Evolutionary conservation across 1,140 invertebrate species (phyloP).

Genomic region (Drosophila pandora): DNA sequence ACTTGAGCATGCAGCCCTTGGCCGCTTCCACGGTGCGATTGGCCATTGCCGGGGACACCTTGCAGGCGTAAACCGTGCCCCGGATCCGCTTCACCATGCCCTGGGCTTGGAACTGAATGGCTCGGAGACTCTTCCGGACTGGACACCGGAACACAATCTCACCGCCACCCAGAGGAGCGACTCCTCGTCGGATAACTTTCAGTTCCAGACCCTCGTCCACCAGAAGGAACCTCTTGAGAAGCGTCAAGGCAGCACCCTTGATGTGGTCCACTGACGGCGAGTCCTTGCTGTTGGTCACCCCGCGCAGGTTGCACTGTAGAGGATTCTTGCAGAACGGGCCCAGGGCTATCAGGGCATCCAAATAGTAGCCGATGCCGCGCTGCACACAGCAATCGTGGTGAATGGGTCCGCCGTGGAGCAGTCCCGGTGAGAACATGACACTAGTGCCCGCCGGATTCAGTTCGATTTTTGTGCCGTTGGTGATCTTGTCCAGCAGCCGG

Average conservation of each 20-base stretch:
- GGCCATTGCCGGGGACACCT: constrained; percentile 95
- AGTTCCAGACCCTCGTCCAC: constrained; percentile 95
- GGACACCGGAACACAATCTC: constrained; percentile 96
- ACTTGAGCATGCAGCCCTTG: constrained; percentile 95
- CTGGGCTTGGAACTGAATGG: constrained; percentile 88
- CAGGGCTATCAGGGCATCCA: constrained; percentile 94
- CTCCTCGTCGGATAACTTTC: constrained; percentile 93
- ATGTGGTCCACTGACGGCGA: constrained; percentile 94
- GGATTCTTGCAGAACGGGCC: constrained; percentile 98
- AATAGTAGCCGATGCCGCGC: constrained; percentile 94
- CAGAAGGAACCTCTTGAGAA: constrained; percentile 93
- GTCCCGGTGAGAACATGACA: constrained; percentile 94
- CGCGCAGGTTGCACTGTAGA: constrained; percentile 91
- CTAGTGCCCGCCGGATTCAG: constrained; percentile 96
- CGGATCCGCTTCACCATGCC: constrained; percentile 98
- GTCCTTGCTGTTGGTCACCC: constrained; percentile 94
- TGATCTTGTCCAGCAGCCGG: constrained; percentile 95
- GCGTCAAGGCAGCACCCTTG: constrained; percentile 90
- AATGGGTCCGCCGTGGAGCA: constrained; percentile 93
- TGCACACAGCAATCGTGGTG: constrained; percentile 94
- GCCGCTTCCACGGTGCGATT: constrained; percentile 97
- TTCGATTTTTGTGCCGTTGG: constrained; percentile 96
- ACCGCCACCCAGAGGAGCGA: constrained; percentile 94
- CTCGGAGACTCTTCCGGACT: constrained; percentile 85
- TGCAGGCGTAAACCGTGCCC: constrained; percentile 87